Evolutionary conservation across 1,140 invertebrate species (phyloP).

Genomic region (Brachionus asplanchnoidis): DNA sequence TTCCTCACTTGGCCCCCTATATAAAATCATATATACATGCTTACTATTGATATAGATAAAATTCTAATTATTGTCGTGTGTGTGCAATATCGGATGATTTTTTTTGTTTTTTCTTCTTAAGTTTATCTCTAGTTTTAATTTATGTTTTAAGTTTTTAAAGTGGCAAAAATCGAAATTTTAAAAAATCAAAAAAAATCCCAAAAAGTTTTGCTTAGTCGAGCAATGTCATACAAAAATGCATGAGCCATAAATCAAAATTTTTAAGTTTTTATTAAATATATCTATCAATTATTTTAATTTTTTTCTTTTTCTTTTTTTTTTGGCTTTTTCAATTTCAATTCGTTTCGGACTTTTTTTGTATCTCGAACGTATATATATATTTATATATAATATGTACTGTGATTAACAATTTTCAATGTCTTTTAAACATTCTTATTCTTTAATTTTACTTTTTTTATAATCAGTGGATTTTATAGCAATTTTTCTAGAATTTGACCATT

Average conservation of each 20-base stretch:
- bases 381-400: not conserved
- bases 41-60: not conserved
- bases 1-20: not conserved
- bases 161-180: not conserved
- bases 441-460: not conserved
- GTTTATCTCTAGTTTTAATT: not conserved
- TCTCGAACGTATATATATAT: not conserved
- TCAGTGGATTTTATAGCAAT: not conserved
- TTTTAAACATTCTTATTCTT: not conserved
- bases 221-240: not conserved
- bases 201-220: constrained; percentile 24
- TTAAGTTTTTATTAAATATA: not conserved
- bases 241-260: not conserved
- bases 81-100: not conserved
- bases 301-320: not conserved
- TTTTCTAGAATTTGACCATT: not conserved
- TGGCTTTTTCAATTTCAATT: not conserved
- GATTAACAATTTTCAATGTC: not conserved
- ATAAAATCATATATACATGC: constrained; percentile 36
- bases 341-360: not conserved
- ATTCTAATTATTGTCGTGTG: not conserved
- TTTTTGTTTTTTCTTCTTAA: constrained; percentile 21
- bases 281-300: not conserved
- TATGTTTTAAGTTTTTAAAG: constrained; percentile 16
- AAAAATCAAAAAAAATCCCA: not conserved